phyloP scores from a whole-genome alignment of 2,113 vertebrate genomes.

The Percina caprodes region DNA sequence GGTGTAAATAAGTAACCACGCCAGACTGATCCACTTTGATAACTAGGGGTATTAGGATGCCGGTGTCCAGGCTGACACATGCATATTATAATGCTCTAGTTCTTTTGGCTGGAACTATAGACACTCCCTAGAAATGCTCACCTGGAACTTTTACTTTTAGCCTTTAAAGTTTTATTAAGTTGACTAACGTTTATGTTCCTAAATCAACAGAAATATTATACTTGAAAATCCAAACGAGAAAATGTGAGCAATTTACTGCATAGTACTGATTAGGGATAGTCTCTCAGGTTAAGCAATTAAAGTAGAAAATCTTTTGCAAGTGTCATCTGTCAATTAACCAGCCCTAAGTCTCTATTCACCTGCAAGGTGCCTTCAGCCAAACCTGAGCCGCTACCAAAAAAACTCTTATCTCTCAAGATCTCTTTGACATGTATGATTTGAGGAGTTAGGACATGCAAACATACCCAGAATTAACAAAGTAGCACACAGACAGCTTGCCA shows the following conservation, averaged over 20 bases:
- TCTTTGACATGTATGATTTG: background rate
- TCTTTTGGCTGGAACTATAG: too few relatives aligned
- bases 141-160: too few relatives aligned
- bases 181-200: too few relatives aligned
- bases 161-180: too few relatives aligned
- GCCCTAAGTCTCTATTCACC: too few relatives aligned
- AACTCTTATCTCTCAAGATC: background rate
- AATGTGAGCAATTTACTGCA: too few relatives aligned
- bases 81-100: background rate
- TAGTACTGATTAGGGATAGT: background rate
- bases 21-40: background rate
- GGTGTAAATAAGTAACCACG: constrained; percentile 57
- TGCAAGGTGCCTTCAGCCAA: too few relatives aligned
- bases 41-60: background rate
- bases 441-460: constrained; percentile 32
- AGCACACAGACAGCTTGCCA: constrained; percentile 91
- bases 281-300: background rate
- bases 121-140: background rate
- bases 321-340: background rate
- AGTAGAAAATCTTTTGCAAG: background rate
- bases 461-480: constrained; percentile 98
- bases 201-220: background rate
- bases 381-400: constrained; percentile 1
- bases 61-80: background rate
- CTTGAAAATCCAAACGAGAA: background rate